Conservation (phyloP, 2,113 vertebrate species). For the Dinomys branickii region DNA sequence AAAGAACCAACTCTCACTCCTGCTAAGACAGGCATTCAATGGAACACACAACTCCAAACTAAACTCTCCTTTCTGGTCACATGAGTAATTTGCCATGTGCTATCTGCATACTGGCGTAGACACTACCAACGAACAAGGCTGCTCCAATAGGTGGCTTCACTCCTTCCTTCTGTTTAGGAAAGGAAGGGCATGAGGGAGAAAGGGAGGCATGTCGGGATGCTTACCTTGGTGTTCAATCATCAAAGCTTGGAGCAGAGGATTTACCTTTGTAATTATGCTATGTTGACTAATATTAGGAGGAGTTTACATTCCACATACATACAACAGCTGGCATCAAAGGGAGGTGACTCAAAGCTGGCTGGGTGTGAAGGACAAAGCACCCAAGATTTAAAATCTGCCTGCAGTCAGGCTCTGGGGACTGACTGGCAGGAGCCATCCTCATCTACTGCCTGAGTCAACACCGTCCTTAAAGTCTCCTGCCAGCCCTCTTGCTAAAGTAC, state of each 20-base stretch:
- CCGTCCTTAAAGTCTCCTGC: not conserved
- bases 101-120: not conserved
- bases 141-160: not conserved
- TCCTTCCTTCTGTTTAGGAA: not conserved
- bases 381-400: conserved; percentile 28
- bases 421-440: too few relatives aligned
- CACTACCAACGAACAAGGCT: too few relatives aligned
- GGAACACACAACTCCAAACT: not conserved
- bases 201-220: not conserved
- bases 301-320: conserved; percentile 54
- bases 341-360: conserved; percentile 20
- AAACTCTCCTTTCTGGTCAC: not conserved
- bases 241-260: not conserved
- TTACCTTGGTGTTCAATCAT: not conserved
- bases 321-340: conserved; percentile 55
- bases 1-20: not conserved
- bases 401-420: not conserved
- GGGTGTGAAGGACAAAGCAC: not conserved
- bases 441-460: not conserved
- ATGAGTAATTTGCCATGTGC: not conserved
- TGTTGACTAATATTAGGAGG: conserved; percentile 55
- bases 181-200: not conserved
- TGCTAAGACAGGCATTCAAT: not conserved
- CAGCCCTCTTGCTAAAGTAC: not conserved
- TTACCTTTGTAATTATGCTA: conserved; percentile 59